phyloP scores from a whole-genome alignment of 2,888 invertebrate species.

The Fragum sueziense region DNA sequence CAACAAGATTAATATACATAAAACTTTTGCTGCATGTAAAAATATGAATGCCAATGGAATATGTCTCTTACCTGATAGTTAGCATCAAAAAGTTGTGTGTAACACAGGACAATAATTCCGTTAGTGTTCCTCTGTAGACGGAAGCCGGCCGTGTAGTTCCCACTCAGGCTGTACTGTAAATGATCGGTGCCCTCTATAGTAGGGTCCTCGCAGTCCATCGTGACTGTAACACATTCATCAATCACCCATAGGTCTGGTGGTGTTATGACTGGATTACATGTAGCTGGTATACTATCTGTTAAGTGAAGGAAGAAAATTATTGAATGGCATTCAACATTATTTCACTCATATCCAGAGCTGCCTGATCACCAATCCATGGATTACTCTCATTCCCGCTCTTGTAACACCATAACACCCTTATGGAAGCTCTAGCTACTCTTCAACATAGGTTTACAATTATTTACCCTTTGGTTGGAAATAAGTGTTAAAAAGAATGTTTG shows the following conservation, averaged over 20 bases:
- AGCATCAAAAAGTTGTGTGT: conserved; percentile 24
- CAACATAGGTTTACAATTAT: too few species aligned
- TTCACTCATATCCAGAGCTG: too few species aligned
- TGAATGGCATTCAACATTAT: too few species aligned
- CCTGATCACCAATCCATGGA: too few species aligned
- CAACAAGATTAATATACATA: too few species aligned
- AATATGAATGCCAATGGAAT: too few species aligned
- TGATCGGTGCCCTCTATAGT: conserved; percentile 34
- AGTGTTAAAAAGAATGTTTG: too few species aligned
- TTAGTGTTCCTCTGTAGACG: not conserved
- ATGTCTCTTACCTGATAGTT: conserved; percentile 44
- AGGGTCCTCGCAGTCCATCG: conserved; percentile 62
- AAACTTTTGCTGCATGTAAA: too few species aligned
- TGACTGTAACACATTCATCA: conserved; percentile 44
- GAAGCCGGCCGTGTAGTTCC: conserved; percentile 50
- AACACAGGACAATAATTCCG: conserved; percentile 34
- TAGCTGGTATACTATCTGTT: conserved; percentile 46
- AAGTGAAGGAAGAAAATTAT: not conserved
- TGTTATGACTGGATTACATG: conserved; percentile 41
- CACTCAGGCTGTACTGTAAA: conserved; percentile 37
- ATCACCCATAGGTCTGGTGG: conserved; percentile 58
- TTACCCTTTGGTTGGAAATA: too few species aligned
- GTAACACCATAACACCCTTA: too few species aligned
- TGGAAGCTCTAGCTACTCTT: too few species aligned
- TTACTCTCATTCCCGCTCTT: too few species aligned